phyloP scores from a whole-genome alignment of 2,797 vertebrate genomes.

The Sebastes variabilis region DNA sequence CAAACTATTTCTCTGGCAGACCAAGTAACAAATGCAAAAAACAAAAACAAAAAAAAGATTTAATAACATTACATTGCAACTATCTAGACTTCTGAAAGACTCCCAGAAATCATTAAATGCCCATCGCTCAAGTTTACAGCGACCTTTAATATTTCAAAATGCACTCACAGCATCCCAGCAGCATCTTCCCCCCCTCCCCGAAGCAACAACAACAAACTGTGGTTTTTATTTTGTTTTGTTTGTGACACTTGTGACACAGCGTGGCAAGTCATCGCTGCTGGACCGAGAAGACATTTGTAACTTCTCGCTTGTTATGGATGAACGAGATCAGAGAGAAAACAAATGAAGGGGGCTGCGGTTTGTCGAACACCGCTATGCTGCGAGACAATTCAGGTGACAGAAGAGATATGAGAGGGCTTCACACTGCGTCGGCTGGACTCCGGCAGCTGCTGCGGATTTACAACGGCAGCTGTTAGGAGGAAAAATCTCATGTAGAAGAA shows the following conservation, averaged over 20 bases:
- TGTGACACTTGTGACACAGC: slow-evolving; percentile 14
- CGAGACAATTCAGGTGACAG: slow-evolving; percentile 22
- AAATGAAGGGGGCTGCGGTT: slow-evolving; percentile 20
- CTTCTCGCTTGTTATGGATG: slow-evolving; percentile 24
- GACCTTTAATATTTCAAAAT: neutral
- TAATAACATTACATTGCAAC: neutral
- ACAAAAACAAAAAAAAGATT: neutral
- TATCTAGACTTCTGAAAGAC: neutral
- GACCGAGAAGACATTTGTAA: slow-evolving; percentile 21
- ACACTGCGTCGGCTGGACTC: slow-evolving; percentile 17
- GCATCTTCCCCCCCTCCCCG: neutral
- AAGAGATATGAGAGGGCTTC: slow-evolving; percentile 1
- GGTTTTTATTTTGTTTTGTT: slow-evolving; percentile 14
- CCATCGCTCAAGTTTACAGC: neutral
- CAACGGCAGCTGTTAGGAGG: neutral
- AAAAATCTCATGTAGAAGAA: neutral
- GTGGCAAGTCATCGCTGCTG: slow-evolving; percentile 14
- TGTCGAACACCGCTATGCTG: neutral
- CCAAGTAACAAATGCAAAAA: neutral
- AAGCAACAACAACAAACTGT: neutral
- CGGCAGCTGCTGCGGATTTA: neutral
- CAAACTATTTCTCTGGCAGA: neutral
- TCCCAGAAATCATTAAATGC: neutral
- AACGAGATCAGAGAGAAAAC: slow-evolving; percentile 33
- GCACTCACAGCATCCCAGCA: neutral